These are phyloP conservation scores for Sarcophaga peregrina DNA, from an alignment of 1,140 invertebrate genomes.

Conservation along the genomic window DNA sequence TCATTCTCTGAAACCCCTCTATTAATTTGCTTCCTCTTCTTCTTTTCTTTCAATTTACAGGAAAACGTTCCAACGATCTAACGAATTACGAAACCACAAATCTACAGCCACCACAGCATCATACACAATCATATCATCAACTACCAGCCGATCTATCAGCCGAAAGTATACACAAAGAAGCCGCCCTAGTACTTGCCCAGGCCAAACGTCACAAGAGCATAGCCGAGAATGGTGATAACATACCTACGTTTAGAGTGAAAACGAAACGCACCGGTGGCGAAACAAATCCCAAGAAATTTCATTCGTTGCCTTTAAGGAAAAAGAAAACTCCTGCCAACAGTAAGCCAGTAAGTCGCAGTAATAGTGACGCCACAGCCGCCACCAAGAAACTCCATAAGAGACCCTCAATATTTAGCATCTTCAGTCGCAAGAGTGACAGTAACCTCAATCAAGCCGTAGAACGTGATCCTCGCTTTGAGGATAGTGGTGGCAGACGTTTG, in stretches of 20 bases:
- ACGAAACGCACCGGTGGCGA: slow-evolving; percentile 57
- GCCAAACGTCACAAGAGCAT: slow-evolving; percentile 64
- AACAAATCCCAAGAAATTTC: slow-evolving; percentile 52
- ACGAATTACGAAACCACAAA: slow-evolving; percentile 59
- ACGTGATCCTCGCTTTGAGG: slow-evolving; percentile 59
- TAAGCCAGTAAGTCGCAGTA: slow-evolving; percentile 68
- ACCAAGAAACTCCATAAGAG: slow-evolving; percentile 61
- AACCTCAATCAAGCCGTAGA: slow-evolving; percentile 55
- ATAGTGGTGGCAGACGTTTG: slow-evolving; percentile 58
- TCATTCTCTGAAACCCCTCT: not conserved
- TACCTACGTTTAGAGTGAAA: slow-evolving; percentile 56
- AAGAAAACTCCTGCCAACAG: slow-evolving; percentile 47
- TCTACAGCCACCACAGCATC: slow-evolving; percentile 49
- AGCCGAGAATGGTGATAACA: slow-evolving; percentile 62
- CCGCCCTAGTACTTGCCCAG: slow-evolving; percentile 62
- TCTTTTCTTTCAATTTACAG: slow-evolving; percentile 46
- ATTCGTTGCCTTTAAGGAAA: slow-evolving; percentile 62
- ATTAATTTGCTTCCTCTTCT: not conserved
- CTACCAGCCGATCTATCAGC: slow-evolving; percentile 62
- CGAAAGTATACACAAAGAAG: slow-evolving; percentile 62
- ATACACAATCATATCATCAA: slow-evolving; percentile 55
- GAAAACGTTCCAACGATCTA: slow-evolving; percentile 58
- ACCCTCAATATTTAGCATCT: slow-evolving; percentile 72
- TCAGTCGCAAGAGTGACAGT: slow-evolving; percentile 67
- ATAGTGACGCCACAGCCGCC: slow-evolving; percentile 70